Base-by-base conservation (phyloP, 2,797 vertebrate genomes). In the Sternarchorhynchus goeldii region DNA sequence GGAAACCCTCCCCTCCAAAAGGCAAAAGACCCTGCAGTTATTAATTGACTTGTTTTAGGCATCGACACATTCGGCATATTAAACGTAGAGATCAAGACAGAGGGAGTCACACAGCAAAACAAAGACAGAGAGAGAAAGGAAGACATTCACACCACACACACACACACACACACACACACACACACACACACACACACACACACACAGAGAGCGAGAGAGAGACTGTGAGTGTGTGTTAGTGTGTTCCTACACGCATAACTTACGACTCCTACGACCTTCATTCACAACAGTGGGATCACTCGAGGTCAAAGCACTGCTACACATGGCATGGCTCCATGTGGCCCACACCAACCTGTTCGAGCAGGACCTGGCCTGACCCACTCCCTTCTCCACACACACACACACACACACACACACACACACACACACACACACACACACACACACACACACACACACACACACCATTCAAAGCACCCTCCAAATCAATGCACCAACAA, bases 311-410 rank as follows among this genome's bases (percentile, higher is more conserved):
- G 3, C 7, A 31, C 4, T 60, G 57, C 78, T 57, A 57, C 69
- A 69, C 73, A 85, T 75, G 20, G 63, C 71, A 58, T 45, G 75
- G 75, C 57, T 59, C 31, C 21, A 17, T 39, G 6, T 36, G 58
- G 62, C 53, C 74, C 36, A 66, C 67, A 50, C 45, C 65, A 59
- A 77, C 74, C 78, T 59, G 58, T 67, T 58, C 25, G 45, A 39
- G 29, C 55, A 12, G 18, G 59, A 75, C 66, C 80, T 73, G 64
- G 20, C 32, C 32, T 75, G 75, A 80, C 75, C 74, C 20, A 53
- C 41, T 70, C 20, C 39, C 34, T 53, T 63, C 20, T 53, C 25
- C n/a, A 69, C 41, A 34, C n/a, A n/a, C n/a, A n/a, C n/a, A n/a
- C n/a, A n/a, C n/a, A n/a, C n/a, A n/a, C n/a, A n/a, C n/a, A 17